phyloP scores from a whole-genome alignment of 2,113 vertebrate species.

The Burhinus bistriatus region DNA sequence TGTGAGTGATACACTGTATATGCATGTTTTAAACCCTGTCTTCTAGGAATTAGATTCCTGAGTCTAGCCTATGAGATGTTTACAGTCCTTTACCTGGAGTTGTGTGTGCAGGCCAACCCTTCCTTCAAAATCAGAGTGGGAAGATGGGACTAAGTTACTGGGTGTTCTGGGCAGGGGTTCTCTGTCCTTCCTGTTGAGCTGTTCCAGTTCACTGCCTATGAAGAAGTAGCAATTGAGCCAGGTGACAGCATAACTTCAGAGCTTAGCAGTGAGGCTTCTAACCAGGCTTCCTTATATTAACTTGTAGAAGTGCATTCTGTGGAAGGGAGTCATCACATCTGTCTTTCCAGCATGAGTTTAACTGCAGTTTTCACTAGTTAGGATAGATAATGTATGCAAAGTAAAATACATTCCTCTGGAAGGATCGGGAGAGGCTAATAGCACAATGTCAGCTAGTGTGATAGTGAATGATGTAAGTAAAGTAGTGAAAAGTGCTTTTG shows the following conservation, averaged over 20 bases:
- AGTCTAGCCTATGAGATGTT: accelerated
- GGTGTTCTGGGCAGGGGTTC: neutral
- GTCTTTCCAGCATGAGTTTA: neutral
- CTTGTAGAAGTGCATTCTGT: neutral
- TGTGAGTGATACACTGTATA: neutral
- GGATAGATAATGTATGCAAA: neutral
- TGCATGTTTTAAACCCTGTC: neutral
- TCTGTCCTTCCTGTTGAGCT: neutral
- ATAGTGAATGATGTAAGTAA: neutral
- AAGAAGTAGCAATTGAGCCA: neutral
- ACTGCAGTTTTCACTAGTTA: neutral
- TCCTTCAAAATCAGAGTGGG: neutral
- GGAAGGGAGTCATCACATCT: neutral
- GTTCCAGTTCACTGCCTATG: neutral
- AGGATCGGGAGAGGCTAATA: neutral
- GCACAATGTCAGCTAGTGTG: neutral
- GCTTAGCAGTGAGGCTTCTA: neutral
- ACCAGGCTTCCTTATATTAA: neutral
- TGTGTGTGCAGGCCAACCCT: neutral
- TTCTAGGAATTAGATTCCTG: neutral
- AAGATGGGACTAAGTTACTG: neutral
- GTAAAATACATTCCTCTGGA: neutral
- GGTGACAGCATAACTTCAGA: neutral
- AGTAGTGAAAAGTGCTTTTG: neutral
- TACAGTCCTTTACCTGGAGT: neutral